phyloP scores from a whole-genome alignment of 2,113 vertebrate genomes.

The Boleophthalmus pectinirostris region DNA sequence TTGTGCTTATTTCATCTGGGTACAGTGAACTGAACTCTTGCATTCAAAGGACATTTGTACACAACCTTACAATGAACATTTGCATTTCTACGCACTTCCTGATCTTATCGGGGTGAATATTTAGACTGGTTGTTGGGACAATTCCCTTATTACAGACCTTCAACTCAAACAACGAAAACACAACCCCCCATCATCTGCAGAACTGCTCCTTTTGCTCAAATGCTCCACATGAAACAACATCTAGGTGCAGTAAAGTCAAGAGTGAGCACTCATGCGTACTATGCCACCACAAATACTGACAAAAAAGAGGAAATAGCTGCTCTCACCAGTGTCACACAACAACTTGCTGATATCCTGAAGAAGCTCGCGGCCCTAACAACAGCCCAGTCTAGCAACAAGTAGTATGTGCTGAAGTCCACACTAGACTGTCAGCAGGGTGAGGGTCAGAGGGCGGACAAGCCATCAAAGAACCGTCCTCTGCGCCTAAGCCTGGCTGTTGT shows the following conservation, averaged over 20 bases:
- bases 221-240: neutral
- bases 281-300: neutral
- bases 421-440: neutral
- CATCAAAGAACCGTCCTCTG: neutral
- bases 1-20: too few species aligned
- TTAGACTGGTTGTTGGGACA: neutral
- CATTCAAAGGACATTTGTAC: too few species aligned
- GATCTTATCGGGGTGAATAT: too few species aligned
- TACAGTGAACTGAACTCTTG: too few species aligned
- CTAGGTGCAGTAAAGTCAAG: neutral
- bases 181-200: neutral
- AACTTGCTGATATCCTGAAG: neutral
- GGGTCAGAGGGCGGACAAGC: neutral
- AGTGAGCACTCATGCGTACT: neutral
- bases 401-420: neutral
- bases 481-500: conserved; percentile 15
- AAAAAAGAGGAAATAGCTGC: neutral
- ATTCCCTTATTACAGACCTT: neutral
- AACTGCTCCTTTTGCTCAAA: neutral
- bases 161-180: neutral
- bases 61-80: too few species aligned
- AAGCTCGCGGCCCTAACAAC: too few species aligned
- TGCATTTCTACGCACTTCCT: too few species aligned
- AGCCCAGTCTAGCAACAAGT: neutral
- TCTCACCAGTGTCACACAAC: neutral